Evolutionary conservation across 92 coral and sea anemone species (phyloP), one percentile per base, ranked within the genome.

Genomic region (Parazoanthus atlanticus): DNA sequence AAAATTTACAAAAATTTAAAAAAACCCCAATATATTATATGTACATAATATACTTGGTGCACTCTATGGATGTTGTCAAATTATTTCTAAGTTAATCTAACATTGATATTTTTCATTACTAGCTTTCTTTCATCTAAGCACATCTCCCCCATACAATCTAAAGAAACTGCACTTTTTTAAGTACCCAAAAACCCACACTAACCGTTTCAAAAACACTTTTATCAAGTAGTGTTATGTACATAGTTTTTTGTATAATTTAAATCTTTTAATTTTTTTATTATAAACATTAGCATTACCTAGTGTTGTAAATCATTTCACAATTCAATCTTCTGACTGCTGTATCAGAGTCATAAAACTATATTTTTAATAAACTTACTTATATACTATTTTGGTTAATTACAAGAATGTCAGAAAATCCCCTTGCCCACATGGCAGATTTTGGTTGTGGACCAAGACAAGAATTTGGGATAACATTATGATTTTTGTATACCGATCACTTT

Each of bases 401-500:
- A 32, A 69, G 31, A 69, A 69, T 69, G 74, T 69, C 74, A 69
- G 74, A 69, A 69, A 69, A 69, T n/a, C 31, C 74, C 74, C 74
- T 69, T n/a, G 31, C 34, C n/a, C n/a, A n/a, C n/a, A n/a, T n/a
- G n/a, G n/a, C n/a, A n/a, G n/a, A n/a, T n/a, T 69, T 69, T 69
- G 74, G 74, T 69, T 69, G 74, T 69, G 74, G 74, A 69, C 74
- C 74, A 69, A n/a, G 74, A n/a, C 74, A 69, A 69, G 34, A 69
- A 69, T 69, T 69, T 69, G 12, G 74, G 74, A 69, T 69, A 69
- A 69, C 74, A 69, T 69, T 12, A 69, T n/a, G n/a, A n/a, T n/a
- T n/a, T n/a, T n/a, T n/a, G n/a, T n/a, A n/a, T n/a, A n/a, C n/a
- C 31, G 8, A n/a, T 69, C 74, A 69, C 74, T 69, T 69, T 69